Conservation (phyloP, 2,113 vertebrate species). For the Ifrita kowaldi region DNA sequence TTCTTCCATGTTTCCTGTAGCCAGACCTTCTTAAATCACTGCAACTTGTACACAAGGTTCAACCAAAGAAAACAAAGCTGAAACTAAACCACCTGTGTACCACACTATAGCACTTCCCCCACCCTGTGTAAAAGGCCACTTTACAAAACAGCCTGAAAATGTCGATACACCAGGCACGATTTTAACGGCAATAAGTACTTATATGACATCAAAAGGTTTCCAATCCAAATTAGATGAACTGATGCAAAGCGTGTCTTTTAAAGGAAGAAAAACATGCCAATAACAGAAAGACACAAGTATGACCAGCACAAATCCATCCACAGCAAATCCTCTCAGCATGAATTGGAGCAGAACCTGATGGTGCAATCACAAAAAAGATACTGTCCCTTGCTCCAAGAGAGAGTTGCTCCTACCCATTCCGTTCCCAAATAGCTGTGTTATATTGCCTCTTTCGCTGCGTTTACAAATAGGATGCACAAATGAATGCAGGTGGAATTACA, state of each 20-base stretch:
- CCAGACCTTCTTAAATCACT: background rate
- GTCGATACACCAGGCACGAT: background rate
- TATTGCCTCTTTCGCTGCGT: background rate
- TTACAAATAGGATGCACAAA: background rate
- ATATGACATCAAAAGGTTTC: background rate
- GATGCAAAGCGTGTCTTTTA: background rate
- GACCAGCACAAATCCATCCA: background rate
- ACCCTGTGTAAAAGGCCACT: rapidly evolving
- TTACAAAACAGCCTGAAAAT: background rate
- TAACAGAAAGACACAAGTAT: background rate
- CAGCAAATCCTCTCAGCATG: background rate
- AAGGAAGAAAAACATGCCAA: background rate
- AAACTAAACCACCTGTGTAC: background rate
- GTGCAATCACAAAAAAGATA: background rate
- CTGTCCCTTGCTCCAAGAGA: background rate
- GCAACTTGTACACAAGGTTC: background rate
- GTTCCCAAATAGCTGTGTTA: background rate
- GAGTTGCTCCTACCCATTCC: background rate
- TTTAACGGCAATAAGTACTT: background rate
- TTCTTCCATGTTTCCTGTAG: background rate
- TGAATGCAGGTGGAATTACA: background rate
- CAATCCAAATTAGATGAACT: background rate
- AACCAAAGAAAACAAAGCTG: background rate
- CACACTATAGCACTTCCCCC: too few relatives aligned
- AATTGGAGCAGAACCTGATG: background rate